A percentile compares a stretch with the other conserved stretches of the same genome.
Conservation (phyloP, 2,113 vertebrate genomes). For the Oncorhynchus keta region DNA sequence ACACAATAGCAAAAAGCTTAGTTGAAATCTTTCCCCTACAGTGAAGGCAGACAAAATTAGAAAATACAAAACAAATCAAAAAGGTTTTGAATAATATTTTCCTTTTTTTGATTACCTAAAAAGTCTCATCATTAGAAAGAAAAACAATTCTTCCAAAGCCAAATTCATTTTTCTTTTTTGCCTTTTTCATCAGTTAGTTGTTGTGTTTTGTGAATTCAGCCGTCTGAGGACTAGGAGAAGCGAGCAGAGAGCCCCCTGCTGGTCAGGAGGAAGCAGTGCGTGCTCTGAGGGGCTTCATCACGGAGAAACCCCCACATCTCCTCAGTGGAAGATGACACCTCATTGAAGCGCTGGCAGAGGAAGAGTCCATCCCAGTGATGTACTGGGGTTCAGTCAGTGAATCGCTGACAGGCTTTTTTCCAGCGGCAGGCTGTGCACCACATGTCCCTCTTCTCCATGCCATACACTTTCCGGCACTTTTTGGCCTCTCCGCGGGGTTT, state of each 20-base stretch:
- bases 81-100: conserved; percentile 72
- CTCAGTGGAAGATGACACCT: conserved; percentile 53
- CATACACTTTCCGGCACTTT: conserved; percentile 95
- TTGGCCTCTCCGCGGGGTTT: conserved; percentile 90
- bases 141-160: not conserved
- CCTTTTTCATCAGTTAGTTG: conserved; percentile 69
- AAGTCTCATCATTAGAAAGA: conserved; percentile 57
- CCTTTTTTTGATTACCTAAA: conserved; percentile 65
- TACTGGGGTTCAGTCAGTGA: conserved; percentile 82
- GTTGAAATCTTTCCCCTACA: conserved; percentile 61
- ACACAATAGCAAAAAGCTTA: conserved; percentile 59
- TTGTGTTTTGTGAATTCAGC: conserved; percentile 17
- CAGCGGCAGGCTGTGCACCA: conserved; percentile 98
- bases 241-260: conserved; percentile 49
- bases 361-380: conserved; percentile 42
- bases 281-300: conserved; percentile 42
- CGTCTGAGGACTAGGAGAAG: conserved; percentile 26
- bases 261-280: conserved; percentile 45
- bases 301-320: conserved; percentile 39
- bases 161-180: conserved; percentile 39
- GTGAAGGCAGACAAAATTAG: conserved; percentile 43
- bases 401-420: conserved; percentile 98
- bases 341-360: conserved; percentile 41
- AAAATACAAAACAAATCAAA: conserved; percentile 39
- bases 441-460: conserved; percentile 94